Evolutionary conservation across 2,888 invertebrate species (phyloP), one percentile per base, ranked within the genome.

Genomic region (Nycteola revayana): DNA sequence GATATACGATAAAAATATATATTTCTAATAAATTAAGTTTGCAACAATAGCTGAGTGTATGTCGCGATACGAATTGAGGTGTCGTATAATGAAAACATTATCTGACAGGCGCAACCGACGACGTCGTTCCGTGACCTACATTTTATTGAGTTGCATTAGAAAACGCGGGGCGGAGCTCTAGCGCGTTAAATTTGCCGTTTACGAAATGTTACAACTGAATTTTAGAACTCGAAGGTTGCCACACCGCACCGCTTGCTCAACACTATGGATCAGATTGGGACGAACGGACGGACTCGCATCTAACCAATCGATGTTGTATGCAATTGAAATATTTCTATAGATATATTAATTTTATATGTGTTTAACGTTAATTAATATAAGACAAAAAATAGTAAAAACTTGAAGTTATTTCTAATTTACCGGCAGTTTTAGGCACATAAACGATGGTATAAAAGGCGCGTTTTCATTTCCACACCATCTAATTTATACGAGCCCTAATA

Each of bases 171-270:
- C 82, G 75, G 78, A 69, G 72, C 75, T 72, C 78, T 72, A 74
- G 75, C 75, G 82, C 76, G 78, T 79, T 81, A 78, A 82, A 82
- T 84, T 85, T 76, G 78, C 78, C 74, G 83, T 85, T 87, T 85
- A 83, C 87, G 81, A 87, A 87, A 86, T 76, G 76, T 78, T 81
- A 80, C 75, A 77, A 80, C 77, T 81, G 75, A 85, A 85, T 86
- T 85, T 84, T 78, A 77, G 80, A 82, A 74, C 78, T 77, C 63
- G 53, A 50, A 68, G 74, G 56, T 86, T 83, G 78, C 85, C 69
- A 71, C 82, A 83, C 66, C 53, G 70, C 63, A 45, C 54, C 52
- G 72, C 71, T 85, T 86, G 73, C 86, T 73, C 75, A 84, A 86
- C 73, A 59, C 63, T 58, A 70, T 74, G 74, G 68, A 75, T 75